Percentiles rank a stretch among this genome's conserved stretches.
Conservation (phyloP, 2,888 invertebrate genomes). For the Hyles lineata region DNA sequence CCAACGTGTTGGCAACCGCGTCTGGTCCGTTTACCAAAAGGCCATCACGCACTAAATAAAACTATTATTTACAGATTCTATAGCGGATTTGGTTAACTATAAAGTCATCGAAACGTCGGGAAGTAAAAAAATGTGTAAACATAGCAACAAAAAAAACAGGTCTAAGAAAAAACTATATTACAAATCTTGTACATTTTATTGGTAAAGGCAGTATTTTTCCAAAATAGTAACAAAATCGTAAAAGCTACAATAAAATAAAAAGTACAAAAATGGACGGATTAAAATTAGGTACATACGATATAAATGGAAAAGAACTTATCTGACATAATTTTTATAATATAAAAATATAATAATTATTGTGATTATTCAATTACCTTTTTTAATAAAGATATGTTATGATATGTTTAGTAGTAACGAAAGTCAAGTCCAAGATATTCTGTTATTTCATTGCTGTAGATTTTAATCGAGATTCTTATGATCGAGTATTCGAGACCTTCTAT, state of each 20-base stretch:
- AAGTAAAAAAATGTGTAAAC: too few relatives aligned
- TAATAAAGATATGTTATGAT: too few relatives aligned
- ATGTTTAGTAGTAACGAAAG: too few relatives aligned
- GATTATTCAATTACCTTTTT: too few relatives aligned
- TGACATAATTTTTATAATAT: neutral
- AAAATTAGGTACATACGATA: conserved; percentile 39
- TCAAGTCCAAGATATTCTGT: too few relatives aligned
- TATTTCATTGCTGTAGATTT: neutral
- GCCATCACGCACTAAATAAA: too few relatives aligned
- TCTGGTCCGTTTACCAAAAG: too few relatives aligned
- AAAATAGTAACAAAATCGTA: conserved; percentile 20
- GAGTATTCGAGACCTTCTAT: neutral
- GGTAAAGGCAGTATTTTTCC: conserved; percentile 8
- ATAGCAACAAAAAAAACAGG: too few relatives aligned
- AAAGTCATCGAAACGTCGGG: too few relatives aligned
- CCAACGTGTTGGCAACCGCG: too few relatives aligned
- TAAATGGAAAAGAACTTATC: neutral
- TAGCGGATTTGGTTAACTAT: too few relatives aligned
- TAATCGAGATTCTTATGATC: neutral
- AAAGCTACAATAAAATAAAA: conserved; percentile 34
- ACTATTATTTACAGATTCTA: too few relatives aligned
- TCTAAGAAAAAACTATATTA: neutral
- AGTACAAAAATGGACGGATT: conserved; percentile 42
- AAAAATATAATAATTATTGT: neutral
- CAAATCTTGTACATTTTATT: neutral